Evolutionary conservation across 64 coral and sea anemone species (phyloP).

Genomic region (Dendronephthya gigantea): DNA sequence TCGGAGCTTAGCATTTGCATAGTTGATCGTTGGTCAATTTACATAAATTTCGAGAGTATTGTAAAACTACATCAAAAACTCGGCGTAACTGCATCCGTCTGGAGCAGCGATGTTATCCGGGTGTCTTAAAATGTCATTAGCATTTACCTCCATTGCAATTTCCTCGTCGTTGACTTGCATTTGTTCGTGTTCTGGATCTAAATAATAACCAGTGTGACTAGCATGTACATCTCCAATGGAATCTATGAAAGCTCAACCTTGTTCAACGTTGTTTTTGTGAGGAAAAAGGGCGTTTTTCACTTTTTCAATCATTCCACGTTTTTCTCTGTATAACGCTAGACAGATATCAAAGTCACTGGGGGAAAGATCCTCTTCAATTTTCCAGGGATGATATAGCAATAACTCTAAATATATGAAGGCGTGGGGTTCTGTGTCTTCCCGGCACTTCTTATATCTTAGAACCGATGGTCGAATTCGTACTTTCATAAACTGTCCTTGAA

Average conservation of each 20-base stretch:
- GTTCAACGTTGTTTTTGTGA: constrained; percentile 10
- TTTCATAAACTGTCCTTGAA: constrained; percentile 9
- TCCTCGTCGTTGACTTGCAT: neutral
- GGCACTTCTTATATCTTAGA: neutral
- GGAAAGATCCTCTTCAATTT: neutral
- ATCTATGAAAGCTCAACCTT: constrained; percentile 1
- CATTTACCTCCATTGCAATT: neutral
- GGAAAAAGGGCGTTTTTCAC: constrained; percentile 9
- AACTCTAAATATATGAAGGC: neutral
- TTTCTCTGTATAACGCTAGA: neutral
- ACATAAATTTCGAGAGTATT: neutral
- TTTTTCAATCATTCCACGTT: neutral
- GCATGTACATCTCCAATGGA: neutral
- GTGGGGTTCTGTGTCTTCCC: neutral
- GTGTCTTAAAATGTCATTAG: neutral
- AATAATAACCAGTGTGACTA: neutral
- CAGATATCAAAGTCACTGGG: neutral
- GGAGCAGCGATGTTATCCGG: neutral
- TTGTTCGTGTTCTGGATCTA: neutral
- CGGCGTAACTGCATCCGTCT: neutral
- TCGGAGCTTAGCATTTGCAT: neutral
- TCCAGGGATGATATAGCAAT: neutral
- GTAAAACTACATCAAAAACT: neutral
- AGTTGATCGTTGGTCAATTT: constrained; percentile 1
- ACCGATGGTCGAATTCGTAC: neutral